Conservation (phyloP, 2,888 invertebrate genomes). For the Parnassius glacialis region DNA sequence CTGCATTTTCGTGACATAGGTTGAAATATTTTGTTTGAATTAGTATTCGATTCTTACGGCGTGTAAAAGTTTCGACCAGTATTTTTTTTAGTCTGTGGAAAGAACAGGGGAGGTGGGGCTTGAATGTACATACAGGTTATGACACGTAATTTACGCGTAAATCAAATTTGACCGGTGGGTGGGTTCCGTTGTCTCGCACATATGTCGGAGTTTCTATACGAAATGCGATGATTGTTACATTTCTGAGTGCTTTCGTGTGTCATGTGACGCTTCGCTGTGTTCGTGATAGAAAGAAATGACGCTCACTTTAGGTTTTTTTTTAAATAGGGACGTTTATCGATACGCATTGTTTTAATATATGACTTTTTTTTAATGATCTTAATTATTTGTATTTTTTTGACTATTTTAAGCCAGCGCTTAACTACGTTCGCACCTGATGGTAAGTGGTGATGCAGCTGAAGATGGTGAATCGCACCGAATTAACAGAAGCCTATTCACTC, state of each 20-base stretch:
- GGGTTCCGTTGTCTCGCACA: conserved; percentile 70
- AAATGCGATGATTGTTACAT: conserved; percentile 54
- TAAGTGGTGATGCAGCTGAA: too few relatives aligned
- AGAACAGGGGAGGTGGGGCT: conserved; percentile 38
- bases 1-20: conserved; percentile 40
- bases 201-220: conserved; percentile 72
- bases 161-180: conserved; percentile 80
- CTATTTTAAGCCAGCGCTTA: too few relatives aligned
- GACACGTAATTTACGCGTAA: conserved; percentile 80
- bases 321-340: conserved; percentile 36
- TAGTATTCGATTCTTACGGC: conserved; percentile 6
- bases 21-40: conserved; percentile 30
- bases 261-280: conserved; percentile 52
- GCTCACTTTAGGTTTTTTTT: conserved; percentile 33
- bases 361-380: neutral
- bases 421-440: too few relatives aligned
- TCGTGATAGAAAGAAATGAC: conserved; percentile 65
- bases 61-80: conserved; percentile 6
- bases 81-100: conserved; percentile 44
- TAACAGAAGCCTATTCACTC: too few relatives aligned
- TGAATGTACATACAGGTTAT: conserved; percentile 62
- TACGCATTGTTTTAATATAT: conserved; percentile 31
- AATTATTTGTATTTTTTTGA: too few relatives aligned
- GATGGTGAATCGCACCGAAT: too few relatives aligned
- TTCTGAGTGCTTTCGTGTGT: conserved; percentile 72